These are phyloP conservation scores for Drosophila auraria DNA, from an alignment of 1,140 invertebrate genomes.

Conservation along the genomic window DNA sequence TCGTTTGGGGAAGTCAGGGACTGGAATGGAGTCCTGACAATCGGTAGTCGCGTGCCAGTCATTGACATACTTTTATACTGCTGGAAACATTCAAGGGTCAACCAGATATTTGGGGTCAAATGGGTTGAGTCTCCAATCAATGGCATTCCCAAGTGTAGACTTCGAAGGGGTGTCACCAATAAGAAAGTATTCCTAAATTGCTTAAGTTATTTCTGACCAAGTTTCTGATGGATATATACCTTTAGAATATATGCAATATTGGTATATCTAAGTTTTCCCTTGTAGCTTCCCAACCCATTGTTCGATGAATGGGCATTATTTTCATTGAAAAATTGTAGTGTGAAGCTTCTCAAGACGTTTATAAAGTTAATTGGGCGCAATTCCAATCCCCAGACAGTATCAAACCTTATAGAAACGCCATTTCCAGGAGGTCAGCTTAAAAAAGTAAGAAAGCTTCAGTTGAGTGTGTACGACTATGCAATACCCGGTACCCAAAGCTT, in stretches of 20 bases:
- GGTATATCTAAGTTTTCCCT: no score
- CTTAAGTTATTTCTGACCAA: no score
- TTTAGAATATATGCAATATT: neutral
- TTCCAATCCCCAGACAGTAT: constrained; percentile 13
- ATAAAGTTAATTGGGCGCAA: constrained; percentile 23
- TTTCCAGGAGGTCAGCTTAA: neutral
- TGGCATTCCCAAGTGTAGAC: neutral
- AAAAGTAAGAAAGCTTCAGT: neutral
- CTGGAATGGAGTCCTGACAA: constrained; percentile 14
- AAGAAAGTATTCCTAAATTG: no score
- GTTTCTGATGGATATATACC: neutral
- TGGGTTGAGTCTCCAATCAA: constrained; percentile 10
- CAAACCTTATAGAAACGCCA: neutral
- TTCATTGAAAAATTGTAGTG: neutral
- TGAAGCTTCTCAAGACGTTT: constrained; percentile 9
- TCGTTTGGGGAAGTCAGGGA: constrained; percentile 3
- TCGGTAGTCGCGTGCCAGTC: constrained; percentile 56
- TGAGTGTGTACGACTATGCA: no score
- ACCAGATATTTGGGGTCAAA: constrained; percentile 26
- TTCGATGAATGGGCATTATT: neutral
- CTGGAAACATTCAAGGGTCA: constrained; percentile 24
- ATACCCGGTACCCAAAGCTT: neutral
- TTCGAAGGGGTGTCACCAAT: no score
- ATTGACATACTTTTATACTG: constrained; percentile 65
- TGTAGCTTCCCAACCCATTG: neutral